A percentile compares a stretch with the other conserved stretches of the same genome.
Evolutionary conservation across 1,140 invertebrate species (phyloP).

Genomic region (Drosophila kepulauana): DNA sequence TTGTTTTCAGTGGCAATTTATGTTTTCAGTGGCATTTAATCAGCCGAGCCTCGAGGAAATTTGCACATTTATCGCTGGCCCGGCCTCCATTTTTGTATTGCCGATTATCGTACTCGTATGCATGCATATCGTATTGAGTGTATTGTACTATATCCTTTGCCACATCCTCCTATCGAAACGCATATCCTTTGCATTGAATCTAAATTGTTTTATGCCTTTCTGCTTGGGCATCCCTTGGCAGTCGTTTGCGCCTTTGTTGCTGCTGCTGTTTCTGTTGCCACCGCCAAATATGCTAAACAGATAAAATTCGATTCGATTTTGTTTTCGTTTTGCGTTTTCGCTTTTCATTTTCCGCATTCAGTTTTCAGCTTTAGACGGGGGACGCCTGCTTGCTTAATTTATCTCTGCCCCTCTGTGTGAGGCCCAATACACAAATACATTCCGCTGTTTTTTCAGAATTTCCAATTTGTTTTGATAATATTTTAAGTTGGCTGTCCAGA

Average conservation of each 20-base stretch:
- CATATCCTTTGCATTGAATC: constrained; percentile 66
- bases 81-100: constrained; percentile 21
- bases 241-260: constrained; percentile 34
- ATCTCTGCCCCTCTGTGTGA: constrained; percentile 46
- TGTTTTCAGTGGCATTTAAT: constrained; percentile 71
- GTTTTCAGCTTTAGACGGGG: background rate
- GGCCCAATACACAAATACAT: constrained; percentile 27
- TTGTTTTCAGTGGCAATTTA: constrained; percentile 66
- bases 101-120: constrained; percentile 14
- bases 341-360: constrained; percentile 18
- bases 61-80: constrained; percentile 67
- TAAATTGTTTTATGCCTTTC: constrained; percentile 73
- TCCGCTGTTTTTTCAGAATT: constrained; percentile 44
- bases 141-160: constrained; percentile 29
- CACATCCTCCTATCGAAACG: constrained; percentile 26
- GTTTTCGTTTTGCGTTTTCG: constrained; percentile 30
- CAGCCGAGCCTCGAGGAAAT: constrained; percentile 54
- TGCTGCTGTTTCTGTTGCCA: constrained; percentile 2
- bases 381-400: constrained; percentile 53
- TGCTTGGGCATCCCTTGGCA: constrained; percentile 29
- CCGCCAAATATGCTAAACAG: constrained; percentile 67
- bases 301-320: constrained; percentile 59
- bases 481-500: constrained; percentile 27
- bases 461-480: constrained; percentile 59
- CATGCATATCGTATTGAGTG: constrained; percentile 38